Conservation (phyloP, 2,113 vertebrate genomes). For the Oreamnos americanus region DNA sequence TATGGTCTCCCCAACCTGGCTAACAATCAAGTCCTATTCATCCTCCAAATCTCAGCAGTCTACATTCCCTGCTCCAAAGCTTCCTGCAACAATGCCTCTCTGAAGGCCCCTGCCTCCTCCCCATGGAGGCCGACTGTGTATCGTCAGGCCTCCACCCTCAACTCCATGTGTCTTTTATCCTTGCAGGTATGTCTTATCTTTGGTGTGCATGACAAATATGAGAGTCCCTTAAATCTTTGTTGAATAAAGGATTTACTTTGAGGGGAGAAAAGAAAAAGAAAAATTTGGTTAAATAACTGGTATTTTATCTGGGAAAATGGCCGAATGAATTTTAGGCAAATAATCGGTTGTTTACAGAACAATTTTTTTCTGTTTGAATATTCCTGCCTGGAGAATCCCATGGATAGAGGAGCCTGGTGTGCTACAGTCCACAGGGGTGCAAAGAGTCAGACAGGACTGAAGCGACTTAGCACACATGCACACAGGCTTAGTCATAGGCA, state of each 20-base stretch:
- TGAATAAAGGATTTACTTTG: background rate
- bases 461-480: background rate
- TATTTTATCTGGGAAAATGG: background rate
- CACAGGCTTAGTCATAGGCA: background rate
- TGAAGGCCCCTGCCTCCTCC: background rate
- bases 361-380: background rate
- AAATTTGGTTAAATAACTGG: background rate
- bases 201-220: background rate
- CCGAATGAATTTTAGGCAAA: background rate
- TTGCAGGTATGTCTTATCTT: background rate
- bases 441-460: background rate
- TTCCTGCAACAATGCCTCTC: background rate
- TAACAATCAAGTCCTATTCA: background rate
- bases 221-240: background rate
- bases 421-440: background rate
- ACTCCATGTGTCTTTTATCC: background rate
- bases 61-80: background rate
- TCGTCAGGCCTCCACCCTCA: background rate
- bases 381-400: background rate
- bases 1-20: background rate
- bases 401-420: background rate
- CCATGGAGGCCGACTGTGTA: background rate
- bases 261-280: background rate
- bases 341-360: background rate
- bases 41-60: background rate